Conservation (phyloP, 2,888 invertebrate species). For the Ornithoptera priamus region DNA sequence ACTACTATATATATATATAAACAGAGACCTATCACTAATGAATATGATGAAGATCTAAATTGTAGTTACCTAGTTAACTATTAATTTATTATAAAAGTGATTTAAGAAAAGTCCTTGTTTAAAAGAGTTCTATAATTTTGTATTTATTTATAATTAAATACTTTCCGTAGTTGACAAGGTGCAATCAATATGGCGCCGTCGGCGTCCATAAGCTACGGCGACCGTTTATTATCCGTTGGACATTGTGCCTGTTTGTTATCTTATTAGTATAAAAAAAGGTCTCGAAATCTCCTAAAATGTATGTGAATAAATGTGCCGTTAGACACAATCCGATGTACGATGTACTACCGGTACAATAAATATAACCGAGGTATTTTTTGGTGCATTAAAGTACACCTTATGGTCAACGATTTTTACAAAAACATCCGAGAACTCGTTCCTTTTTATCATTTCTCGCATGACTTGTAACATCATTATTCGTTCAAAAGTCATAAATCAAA, state of each 20-base stretch:
- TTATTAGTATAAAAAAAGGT: constrained; percentile 1
- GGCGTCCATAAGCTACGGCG: not conserved
- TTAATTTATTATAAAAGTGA: too few relatives aligned
- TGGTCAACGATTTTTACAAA: not conserved
- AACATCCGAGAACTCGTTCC: constrained; percentile 19
- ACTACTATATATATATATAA: too few relatives aligned
- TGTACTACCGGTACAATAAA: constrained; percentile 29
- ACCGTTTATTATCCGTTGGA: not conserved
- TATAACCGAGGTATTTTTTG: constrained; percentile 21
- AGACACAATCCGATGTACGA: constrained; percentile 21
- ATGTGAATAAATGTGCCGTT: constrained; percentile 21
- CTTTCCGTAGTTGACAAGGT: not conserved
- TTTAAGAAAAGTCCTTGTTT: too few relatives aligned
- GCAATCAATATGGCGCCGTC: not conserved
- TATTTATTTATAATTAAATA: not conserved
- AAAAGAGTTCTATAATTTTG: too few relatives aligned
- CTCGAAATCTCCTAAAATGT: constrained; percentile 1
- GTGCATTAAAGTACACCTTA: constrained; percentile 14
- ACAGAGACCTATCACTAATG: too few relatives aligned
- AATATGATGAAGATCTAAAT: too few relatives aligned
- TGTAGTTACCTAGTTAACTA: too few relatives aligned
- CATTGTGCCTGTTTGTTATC: not conserved
- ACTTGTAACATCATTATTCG: not conserved
- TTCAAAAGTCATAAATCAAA: constrained; percentile 12
- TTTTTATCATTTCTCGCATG: not conserved